phyloP scores from a whole-genome alignment of 2,888 invertebrate species.

The Drosophila cracens region DNA sequence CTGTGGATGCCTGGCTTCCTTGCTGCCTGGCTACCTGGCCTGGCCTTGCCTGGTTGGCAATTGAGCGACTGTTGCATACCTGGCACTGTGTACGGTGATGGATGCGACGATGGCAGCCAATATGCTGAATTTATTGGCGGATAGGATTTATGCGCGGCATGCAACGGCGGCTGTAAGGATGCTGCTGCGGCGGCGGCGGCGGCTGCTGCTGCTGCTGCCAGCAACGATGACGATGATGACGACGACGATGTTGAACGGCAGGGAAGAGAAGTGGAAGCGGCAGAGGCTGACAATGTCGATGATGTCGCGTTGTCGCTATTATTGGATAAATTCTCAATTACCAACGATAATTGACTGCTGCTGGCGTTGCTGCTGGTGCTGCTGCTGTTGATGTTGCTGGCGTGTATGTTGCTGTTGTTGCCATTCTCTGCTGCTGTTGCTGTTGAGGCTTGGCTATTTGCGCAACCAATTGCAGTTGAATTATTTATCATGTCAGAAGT shows the following conservation, averaged over 20 bases:
- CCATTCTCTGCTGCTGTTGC: slow-evolving; percentile 44
- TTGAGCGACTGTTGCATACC: slow-evolving; percentile 86
- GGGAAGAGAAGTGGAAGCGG: slow-evolving; percentile 32
- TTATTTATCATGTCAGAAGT: slow-evolving; percentile 78
- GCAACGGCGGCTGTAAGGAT: slow-evolving; percentile 41
- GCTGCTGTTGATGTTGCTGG: slow-evolving; percentile 13
- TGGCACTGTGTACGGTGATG: slow-evolving; percentile 93
- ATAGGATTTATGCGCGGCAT: slow-evolving; percentile 86
- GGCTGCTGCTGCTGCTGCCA: slow-evolving; percentile 4
- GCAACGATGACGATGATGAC: slow-evolving; percentile 31
- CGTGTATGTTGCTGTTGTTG: slow-evolving; percentile 39
- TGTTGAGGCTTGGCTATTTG: slow-evolving; percentile 67
- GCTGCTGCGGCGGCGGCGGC: slow-evolving; percentile 23
- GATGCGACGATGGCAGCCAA: slow-evolving; percentile 92
- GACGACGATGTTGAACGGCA: slow-evolving; percentile 50
- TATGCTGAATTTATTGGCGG: slow-evolving; percentile 93
- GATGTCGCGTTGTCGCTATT: slow-evolving; percentile 71
- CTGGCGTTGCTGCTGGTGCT: slow-evolving; percentile 41
- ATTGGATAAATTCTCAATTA: slow-evolving; percentile 84
- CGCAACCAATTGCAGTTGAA: slow-evolving; percentile 77
- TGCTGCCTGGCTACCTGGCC: not conserved
- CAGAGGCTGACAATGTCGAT: slow-evolving; percentile 44
- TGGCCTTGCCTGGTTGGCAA: slow-evolving; percentile 1
- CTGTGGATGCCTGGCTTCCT: slow-evolving; percentile 19
- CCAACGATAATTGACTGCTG: slow-evolving; percentile 83